Base-by-base conservation (phyloP, 1,140 invertebrate genomes). In the Micrasema minimum region DNA sequence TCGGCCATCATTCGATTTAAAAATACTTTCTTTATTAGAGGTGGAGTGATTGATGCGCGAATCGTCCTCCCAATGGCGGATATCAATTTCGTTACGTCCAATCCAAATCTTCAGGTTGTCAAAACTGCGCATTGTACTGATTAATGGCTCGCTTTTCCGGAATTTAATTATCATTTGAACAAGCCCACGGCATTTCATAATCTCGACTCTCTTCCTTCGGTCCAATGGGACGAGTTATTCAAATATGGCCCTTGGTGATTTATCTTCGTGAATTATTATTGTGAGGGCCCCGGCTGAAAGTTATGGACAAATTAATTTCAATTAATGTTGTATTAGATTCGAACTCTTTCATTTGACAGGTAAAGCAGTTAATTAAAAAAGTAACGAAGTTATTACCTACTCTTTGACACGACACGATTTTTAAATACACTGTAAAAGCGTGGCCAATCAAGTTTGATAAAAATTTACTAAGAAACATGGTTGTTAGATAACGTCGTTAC, bases 231-330 rank as follows among this genome's bases (percentile, higher is more conserved):
- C 51, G 51, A 35, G 51, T 31, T 37, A 55, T 55, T 55, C 51
- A 55, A 55, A 55, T 55, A 31, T n/a, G n/a, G 51, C 51, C 51
- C 51, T 55, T 55, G 20, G 26, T 46, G 43, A 46, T 46, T 9
- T 14, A 46, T 46, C 43, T n/a, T 46, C 6, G n/a, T 46, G 43
- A 46, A 31, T 7, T 31, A 31, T 7, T 31, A 31, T 31, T 7
- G 26, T 4, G 26, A 31, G 26, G 26, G 26, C 2, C 26, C 2
- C 26, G 26, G 26, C 26, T 4, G 26, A n/a, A n/a, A 31, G 26
- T 31, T 31, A 31, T 31, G 5, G 43, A 16, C 10, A 16, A 46
- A 46, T 46, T n/a, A 5, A 46, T 46, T 46, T 46, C 5, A 46
- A 31, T 31, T 31, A 31, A 31, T 31, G 26, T 31, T 31, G 7